Base-by-base conservation (phyloP, 2,888 invertebrate genomes). In the Drosophila basisetae region DNA sequence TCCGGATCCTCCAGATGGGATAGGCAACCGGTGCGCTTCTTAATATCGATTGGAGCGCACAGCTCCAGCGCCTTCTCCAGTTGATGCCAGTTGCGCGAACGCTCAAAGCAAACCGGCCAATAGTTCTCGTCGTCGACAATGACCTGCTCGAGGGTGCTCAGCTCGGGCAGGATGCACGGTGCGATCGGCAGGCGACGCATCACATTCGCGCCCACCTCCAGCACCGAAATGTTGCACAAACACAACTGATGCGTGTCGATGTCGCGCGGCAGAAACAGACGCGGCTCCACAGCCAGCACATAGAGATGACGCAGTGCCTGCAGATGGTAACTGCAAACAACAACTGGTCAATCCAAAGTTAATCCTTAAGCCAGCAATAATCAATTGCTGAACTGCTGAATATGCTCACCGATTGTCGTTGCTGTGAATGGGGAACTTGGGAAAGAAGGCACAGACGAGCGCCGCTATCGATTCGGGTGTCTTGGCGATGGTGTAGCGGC, bases 261-360 rank as follows among this genome's bases (percentile, higher is more conserved):
- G 91, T 99, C 98, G 35, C 96, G 95, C 0, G 99, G 98, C 63
- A 99, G 94, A 61, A 99, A 94, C 16, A 99, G 94, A 16, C 99
- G 94, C 0, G 98, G 97, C 91, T 99, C 98, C 0, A 97, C 96
- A 0, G 99, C 99, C 78, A 99, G 92, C 0, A 99, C 98, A 93
- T 99, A 99, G 30, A 99, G 94, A 93, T 99, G 99, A 2, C 99
- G 95, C 91, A 99, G 96, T 0, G 99, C 99, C 95, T 99, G 99
- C 66, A 99, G 94, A 93, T 99, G 99, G 92, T 99, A 99, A 81
- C 98, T 98, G 91, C 16, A 93, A 22, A 7, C 47, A 47, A 47
- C 4, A 25, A 11, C 10, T 33, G 10, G 31, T 31, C 9, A 31
- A 11, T 33, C 33, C 33, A 13, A 13, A 22, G 4, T 16, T 47